phyloP scores from a whole-genome alignment of 2,888 invertebrate genomes.

The Sesamia inferens region DNA sequence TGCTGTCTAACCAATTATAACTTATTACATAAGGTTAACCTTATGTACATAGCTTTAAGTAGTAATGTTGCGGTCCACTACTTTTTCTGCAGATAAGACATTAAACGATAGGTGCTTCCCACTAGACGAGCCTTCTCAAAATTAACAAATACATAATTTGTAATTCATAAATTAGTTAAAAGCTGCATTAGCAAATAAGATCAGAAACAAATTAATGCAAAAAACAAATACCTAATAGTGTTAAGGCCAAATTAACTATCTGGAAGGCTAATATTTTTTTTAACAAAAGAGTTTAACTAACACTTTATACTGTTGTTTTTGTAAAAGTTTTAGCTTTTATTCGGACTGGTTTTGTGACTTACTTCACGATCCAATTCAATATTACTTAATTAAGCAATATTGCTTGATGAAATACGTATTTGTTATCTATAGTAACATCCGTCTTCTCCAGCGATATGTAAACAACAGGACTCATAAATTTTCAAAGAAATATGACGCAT shows the following conservation, averaged over 20 bases:
- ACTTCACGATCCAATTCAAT: neutral
- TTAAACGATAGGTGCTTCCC: too few relatives aligned
- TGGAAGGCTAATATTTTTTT: neutral
- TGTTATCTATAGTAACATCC: conserved; percentile 20
- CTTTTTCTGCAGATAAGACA: too few relatives aligned
- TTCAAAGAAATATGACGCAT: conserved; percentile 62
- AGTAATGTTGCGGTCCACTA: too few relatives aligned
- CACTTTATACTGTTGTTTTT: neutral
- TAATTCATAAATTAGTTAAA: too few relatives aligned
- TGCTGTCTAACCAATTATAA: too few relatives aligned
- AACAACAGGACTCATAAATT: conserved; percentile 51
- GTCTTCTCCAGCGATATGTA: conserved; percentile 20
- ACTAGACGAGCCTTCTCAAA: too few relatives aligned
- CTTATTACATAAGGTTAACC: too few relatives aligned
- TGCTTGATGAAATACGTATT: neutral
- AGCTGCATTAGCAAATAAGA: too few relatives aligned
- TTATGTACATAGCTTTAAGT: too few relatives aligned
- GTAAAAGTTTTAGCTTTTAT: neutral
- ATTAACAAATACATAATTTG: too few relatives aligned
- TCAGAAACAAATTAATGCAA: too few relatives aligned
- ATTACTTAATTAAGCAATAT: neutral
- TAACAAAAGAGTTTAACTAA: neutral
- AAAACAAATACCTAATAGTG: too few relatives aligned
- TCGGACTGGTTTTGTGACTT: neutral
- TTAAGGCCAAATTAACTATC: neutral